Evolutionary conservation across 2,797 vertebrate species (phyloP).

Genomic region (Prunella strophiata): DNA sequence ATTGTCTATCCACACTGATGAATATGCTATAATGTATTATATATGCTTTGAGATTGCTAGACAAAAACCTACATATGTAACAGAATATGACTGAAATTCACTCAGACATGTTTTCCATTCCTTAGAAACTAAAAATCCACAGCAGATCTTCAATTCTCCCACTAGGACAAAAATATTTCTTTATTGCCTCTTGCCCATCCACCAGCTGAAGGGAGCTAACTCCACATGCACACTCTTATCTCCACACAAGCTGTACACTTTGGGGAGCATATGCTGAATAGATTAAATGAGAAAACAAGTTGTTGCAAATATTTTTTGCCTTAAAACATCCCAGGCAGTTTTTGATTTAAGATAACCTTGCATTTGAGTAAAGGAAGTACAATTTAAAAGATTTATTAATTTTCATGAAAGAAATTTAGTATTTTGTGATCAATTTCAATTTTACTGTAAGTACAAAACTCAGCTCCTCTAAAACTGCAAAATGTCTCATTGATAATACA

Average conservation of each 20-base stretch:
- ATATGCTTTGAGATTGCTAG: background rate
- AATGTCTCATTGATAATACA: background rate
- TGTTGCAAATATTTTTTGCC: background rate
- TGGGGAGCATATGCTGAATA: background rate
- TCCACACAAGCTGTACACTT: background rate
- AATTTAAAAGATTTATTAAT: background rate
- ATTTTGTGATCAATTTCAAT: background rate
- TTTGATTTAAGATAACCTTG: background rate
- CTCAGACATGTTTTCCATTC: background rate
- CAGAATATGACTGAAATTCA: background rate
- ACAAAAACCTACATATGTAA: background rate
- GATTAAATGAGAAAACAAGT: background rate
- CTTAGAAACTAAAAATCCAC: slow-evolving; percentile 1
- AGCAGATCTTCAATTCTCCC: background rate
- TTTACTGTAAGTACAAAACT: background rate
- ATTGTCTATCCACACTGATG: background rate
- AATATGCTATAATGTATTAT: background rate
- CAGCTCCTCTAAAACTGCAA: background rate
- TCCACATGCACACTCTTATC: background rate
- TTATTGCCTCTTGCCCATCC: background rate
- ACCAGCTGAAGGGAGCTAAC: background rate
- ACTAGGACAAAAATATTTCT: slow-evolving; percentile 12
- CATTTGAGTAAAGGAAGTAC: background rate
- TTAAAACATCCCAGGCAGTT: background rate
- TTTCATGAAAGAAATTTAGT: background rate